These are phyloP conservation scores for Carduelis carduelis DNA, from an alignment of 2,797 vertebrate species.

Conservation along the genomic window DNA sequence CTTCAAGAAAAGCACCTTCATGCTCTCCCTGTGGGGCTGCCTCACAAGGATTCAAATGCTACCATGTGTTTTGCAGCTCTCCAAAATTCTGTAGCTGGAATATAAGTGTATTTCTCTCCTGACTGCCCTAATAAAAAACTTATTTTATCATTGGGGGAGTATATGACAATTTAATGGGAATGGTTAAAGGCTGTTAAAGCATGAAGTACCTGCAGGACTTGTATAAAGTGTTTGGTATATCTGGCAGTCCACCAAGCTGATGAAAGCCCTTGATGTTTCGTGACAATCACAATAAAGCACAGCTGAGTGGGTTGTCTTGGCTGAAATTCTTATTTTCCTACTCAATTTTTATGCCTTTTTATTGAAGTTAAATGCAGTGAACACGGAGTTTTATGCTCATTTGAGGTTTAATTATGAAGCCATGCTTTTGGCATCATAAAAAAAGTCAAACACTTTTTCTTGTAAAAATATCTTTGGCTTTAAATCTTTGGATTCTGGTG, in stretches of 20 bases:
- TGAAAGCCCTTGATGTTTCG: conserved; percentile 25
- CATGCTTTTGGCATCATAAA: neutral
- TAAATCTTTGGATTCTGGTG: neutral
- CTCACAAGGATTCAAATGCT: neutral
- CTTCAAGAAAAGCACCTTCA: neutral
- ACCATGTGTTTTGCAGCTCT: neutral
- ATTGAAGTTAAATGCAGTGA: neutral
- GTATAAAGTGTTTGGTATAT: neutral
- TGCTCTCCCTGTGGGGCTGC: neutral
- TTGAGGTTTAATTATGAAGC: conserved; percentile 30
- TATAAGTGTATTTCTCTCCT: neutral
- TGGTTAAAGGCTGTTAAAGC: neutral
- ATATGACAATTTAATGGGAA: neutral
- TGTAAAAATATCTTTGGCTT: neutral
- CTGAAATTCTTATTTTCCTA: conserved; percentile 15
- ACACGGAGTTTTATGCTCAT: neutral
- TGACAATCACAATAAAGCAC: conserved; percentile 19
- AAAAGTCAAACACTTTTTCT: neutral
- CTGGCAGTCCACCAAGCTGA: conserved; percentile 24
- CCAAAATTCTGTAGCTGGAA: neutral
- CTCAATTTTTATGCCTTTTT: conserved; percentile 27
- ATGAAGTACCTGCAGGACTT: conserved; percentile 20
- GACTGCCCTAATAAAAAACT: neutral
- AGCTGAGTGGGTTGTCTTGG: neutral
- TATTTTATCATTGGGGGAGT: neutral